Base-by-base conservation (phyloP, 2,888 invertebrate genomes). In the Steinernema hermaphroditum region DNA sequence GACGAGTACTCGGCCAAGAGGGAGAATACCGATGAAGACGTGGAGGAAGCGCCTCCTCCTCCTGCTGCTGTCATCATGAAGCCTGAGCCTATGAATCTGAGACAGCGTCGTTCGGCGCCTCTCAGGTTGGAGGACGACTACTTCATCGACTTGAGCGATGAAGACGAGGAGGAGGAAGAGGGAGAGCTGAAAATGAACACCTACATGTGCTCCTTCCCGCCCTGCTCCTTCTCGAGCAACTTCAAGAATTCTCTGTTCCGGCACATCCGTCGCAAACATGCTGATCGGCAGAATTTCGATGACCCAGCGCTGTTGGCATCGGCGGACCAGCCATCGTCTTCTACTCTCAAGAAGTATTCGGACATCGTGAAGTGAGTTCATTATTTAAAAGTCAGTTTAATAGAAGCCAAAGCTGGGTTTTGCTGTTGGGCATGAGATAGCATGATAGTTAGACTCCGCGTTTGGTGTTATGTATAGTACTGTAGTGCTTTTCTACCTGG, bases 21-120 rank as follows among this genome's bases (percentile, higher is more conserved):
- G n/a, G 62, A 68, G 22, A 16, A 43, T 19, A 12, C 14, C 9
- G 34, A 12, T 1, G 50, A 57, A 27, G 27, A 49, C 12, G 50
- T 22, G 8, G 37, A 50, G 19, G 54, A 32, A 34, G 16, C 1
- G 12, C 12, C 19, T 22, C 50, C 19, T 50, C 8, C 19, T 1
- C 22, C 19, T 22, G 19, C 12, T 2, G 6, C 37, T 8, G 19
- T 2, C 1, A 2, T 24, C 22, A 6, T n/a, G 46, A 46, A 19
- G 4, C 6, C 46, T 6, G 46, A 4, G 2, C 50, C n/a, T 12
- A 62, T 62, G 62, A 62, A 19, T 27, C 32, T 62, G 2, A 4
- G 62, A n/a, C 62, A 34, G 16, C 62, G 62, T 32, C 62, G 62
- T 16, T 62, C 62, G 16, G 62, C 62, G 12, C 62, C 62, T 62